Base-by-base conservation (phyloP, 2,888 invertebrate genomes). In the Hymenopus coronatus region DNA sequence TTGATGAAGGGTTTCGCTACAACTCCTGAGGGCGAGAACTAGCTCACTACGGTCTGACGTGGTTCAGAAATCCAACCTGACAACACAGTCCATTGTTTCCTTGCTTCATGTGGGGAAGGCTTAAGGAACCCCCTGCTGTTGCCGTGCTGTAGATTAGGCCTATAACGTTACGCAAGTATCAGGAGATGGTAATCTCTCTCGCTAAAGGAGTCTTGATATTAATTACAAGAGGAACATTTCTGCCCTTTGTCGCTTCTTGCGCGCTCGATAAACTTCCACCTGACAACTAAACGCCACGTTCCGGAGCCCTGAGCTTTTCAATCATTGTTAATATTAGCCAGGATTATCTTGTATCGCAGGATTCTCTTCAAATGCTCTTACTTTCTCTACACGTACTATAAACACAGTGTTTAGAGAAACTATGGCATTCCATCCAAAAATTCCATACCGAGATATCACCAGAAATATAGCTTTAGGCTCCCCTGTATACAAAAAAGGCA, bases 141-240 rank as follows among this genome's bases (percentile, higher is more conserved):
- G 40, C 40, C 46, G 40, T 85, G 85, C 46, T 46, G 85, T 85
- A 46, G 85, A 46, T 85, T 84, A 85, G 85, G 33, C 87, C 87
- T 86, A 86, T 86, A 86, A 86, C 30, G 70, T 85, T 46, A 85
- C 82, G 40, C 87, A 82, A 81, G 86, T 87, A 89, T 84, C 88
- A 88, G 28, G 25, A 88, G 89, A 89, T 88, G 83, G 46, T 88
- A 88, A 89, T 89, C 89, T 89, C 54, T 70, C 83, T 40, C 27
- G 84, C 83, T 70, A 87, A 83, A 88, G 84, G 85, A 85, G 85
- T 88, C 89, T 89, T 85, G 89, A 85, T 89, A 89, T 89, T 89
- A 89, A 89, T 89, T 89, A 88, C 89, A 87, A n/a, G 40, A 82
- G 84, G 70, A 83, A 20, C 28, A 15, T n/a, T 28, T 46, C 25